Base-by-base conservation (phyloP, 2,888 invertebrate species). In the Anagyrus pseudococci region DNA sequence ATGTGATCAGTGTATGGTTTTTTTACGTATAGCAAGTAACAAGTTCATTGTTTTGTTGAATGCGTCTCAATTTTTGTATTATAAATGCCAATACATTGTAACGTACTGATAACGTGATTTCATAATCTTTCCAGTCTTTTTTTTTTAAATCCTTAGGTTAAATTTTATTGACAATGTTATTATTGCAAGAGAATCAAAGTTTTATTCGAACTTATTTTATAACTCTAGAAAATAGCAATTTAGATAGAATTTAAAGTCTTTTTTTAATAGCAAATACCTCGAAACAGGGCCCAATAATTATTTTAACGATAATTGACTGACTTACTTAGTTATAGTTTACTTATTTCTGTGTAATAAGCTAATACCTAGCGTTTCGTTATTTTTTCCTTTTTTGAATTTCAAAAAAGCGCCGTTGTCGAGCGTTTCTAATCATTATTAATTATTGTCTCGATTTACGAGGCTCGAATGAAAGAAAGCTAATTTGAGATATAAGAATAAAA, bases 271-370 rank as follows among this genome's bases (percentile, higher is more conserved):
- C 55, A 43, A 54, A 46, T 64, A 54, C 40, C 54, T 58, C 17
- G 23, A 46, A 58, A 58, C 58, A 65, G 56, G 58, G 56, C 56
- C 62, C 49, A 66, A 59, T 48, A 59, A 62, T 62, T 62, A 52
- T 66, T 66, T 66, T 59, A 62, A 66, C 48, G 62, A 66, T 58
- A 43, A 53, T 62, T 22, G 66, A 62, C 62, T 66, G 62, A 62
- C 58, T 56, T 61, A 49, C 26, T 55, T 44, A 29, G 57, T 55
- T 64, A 47, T 29, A 58, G 20, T 22, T 19, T 33, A 33, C 22
- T 46, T 20, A 4, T 22, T 22, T 7, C 13, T 33, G 33, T 8
- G 33, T 33, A 33, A 13, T 7, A 33, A 8, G 7, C 13, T 33
- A 33, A 33, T n/a, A n/a, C n/a, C n/a, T n/a, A 33, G 33, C 13